Conservation (phyloP, 2,888 invertebrate genomes). For the Stegana nigrithorax region DNA sequence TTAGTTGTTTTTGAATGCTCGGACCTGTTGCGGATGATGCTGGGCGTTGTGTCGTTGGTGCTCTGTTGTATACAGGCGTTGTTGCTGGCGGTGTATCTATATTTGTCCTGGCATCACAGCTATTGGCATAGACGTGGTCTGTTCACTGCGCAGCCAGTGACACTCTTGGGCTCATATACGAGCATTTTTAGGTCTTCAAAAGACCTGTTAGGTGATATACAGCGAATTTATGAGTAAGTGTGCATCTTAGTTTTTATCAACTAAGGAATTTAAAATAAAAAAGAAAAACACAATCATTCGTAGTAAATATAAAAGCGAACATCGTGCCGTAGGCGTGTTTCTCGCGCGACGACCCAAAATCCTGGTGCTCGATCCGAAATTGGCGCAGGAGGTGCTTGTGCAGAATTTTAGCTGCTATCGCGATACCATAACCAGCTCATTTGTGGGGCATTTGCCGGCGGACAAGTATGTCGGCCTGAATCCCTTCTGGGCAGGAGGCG, state of each 20-base stretch:
- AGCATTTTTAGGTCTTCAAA: constrained; percentile 36
- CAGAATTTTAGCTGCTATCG: constrained; percentile 66
- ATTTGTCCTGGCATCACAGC: constrained; percentile 54
- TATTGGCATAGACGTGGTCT: constrained; percentile 66
- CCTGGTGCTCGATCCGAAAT: constrained; percentile 65
- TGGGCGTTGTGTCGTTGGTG: too few relatives aligned
- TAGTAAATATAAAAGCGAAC: constrained; percentile 56
- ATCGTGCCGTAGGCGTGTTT: constrained; percentile 67
- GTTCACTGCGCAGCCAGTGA: constrained; percentile 59
- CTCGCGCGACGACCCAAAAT: constrained; percentile 61
- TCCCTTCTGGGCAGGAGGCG: constrained; percentile 48
- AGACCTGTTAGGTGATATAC: constrained; percentile 38
- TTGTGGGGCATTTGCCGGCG: constrained; percentile 31
- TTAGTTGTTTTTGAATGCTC: too few relatives aligned
- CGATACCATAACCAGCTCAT: constrained; percentile 51
- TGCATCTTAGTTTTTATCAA: neutral
- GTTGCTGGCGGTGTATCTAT: constrained; percentile 40
- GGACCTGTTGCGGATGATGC: too few relatives aligned
- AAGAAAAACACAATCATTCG: too few relatives aligned
- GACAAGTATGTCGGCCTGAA: constrained; percentile 41
- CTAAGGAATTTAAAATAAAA: too few relatives aligned
- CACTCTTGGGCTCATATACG: constrained; percentile 62
- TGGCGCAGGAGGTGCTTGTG: constrained; percentile 65
- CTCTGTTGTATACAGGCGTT: too few relatives aligned
- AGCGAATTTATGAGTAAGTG: constrained; percentile 43